Percentiles rank a stretch among this genome's conserved stretches.
These are phyloP conservation scores for Eulimnadia texana DNA, from an alignment of 1,140 invertebrate species.

Conservation along the genomic window DNA sequence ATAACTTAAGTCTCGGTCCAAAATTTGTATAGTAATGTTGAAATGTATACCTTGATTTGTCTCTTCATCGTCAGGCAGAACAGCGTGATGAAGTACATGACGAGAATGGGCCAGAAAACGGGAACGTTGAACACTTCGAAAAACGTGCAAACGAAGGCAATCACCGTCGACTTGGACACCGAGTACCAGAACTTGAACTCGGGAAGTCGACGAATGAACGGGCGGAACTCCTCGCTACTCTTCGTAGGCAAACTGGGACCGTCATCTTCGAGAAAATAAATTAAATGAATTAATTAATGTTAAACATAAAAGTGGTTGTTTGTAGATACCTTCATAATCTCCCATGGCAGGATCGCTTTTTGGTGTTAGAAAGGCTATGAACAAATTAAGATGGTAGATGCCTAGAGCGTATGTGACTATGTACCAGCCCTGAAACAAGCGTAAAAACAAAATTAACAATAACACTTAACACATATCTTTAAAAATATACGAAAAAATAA, in stretches of 20 bases:
- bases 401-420: conserved; percentile 97
- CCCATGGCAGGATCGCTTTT: conserved; percentile 93
- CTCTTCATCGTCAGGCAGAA: conserved; percentile 99
- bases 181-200: conserved; percentile 99
- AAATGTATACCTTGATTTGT: conserved; percentile 80
- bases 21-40: background rate
- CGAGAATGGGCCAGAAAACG: conserved; percentile 99
- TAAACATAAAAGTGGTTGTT: conserved; percentile 17
- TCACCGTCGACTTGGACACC: conserved; percentile 83
- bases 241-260: conserved; percentile 86
- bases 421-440: conserved; percentile 85
- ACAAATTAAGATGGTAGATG: conserved; percentile 97
- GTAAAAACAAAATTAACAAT: conserved; percentile 18
- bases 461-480: too few relatives aligned
- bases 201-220: conserved; percentile 91
- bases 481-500: too few relatives aligned
- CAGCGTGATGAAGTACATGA: conserved; percentile 97
- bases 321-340: conserved; percentile 75
- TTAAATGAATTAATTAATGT: too few relatives aligned
- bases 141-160: conserved; percentile 85
- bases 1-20: background rate
- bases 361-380: conserved; percentile 97
- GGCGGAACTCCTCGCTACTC: conserved; percentile 92
- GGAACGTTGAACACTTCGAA: conserved; percentile 98
- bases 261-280: conserved; percentile 44